Conservation (phyloP, 2,888 invertebrate genomes). For the Teleiodes luculella region DNA sequence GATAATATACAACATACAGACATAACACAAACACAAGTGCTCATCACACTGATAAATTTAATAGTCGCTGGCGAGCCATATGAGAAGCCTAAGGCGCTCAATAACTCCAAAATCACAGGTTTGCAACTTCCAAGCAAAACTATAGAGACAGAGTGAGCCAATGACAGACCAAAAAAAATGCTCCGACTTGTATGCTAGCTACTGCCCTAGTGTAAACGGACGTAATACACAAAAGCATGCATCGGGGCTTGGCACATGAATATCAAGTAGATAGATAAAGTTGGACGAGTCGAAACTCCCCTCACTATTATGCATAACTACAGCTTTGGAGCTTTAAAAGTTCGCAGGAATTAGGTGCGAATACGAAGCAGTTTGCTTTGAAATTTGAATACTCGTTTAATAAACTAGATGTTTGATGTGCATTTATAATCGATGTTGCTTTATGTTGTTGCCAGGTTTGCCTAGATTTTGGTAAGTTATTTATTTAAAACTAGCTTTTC, state of each 20-base stretch:
- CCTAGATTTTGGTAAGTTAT: too few species aligned
- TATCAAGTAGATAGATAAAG: conserved; percentile 18
- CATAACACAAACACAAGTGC: too few species aligned
- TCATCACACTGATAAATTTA: too few species aligned
- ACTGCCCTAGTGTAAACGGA: conserved; percentile 1
- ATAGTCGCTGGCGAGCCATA: too few species aligned
- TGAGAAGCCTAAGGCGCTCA: too few species aligned
- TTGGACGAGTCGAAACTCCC: not conserved
- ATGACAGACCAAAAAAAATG: too few species aligned
- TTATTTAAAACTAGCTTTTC: too few species aligned
- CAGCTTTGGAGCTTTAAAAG: conserved; percentile 8
- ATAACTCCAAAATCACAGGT: too few species aligned
- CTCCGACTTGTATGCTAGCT: not conserved
- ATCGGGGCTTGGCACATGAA: conserved; percentile 13
- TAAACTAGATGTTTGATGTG: not conserved
- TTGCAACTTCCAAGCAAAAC: too few species aligned
- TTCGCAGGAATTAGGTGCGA: conserved; percentile 2
- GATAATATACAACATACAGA: too few species aligned
- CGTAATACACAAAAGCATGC: conserved; percentile 3
- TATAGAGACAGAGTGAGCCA: too few species aligned
- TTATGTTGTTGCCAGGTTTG: not conserved
- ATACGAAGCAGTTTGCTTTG: not conserved
- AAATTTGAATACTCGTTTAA: not conserved
- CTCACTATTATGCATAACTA: conserved; percentile 1
- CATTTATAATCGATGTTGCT: too few species aligned